Evolutionary conservation across 2,797 vertebrate genomes (phyloP), one percentile per base, ranked within the genome.

Genomic region (Pantherophis vulpinus): DNA sequence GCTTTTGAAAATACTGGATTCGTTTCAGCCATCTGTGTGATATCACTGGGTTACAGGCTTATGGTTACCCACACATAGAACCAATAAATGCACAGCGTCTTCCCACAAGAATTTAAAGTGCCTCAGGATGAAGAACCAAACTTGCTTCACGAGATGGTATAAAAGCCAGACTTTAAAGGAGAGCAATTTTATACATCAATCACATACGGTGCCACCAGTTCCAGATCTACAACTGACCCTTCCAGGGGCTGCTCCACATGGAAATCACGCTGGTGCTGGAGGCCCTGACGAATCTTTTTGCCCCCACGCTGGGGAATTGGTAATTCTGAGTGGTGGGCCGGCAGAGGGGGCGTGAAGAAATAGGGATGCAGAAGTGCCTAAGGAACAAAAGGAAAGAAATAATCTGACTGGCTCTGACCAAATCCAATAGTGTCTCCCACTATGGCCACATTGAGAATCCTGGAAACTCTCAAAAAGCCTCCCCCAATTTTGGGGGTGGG

Each of bases 281-380:
- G 97, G 13, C 95, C 97, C 97, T 97, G 98, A 54, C 94, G 97
- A 79, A 97, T 97, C 59, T 96, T 98, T 1, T 97, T 97, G 0
- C 98, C 98, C 20, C 97, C 98, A 7, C 98, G 97, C 95, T 98
- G 98, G 91, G 98, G 98, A 89, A 98, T 98, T 20, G 98, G 99
- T 61, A 99, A 98, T 97, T 99, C 99, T 0, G 98, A 99, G 95
- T 99, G 99, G 95, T 99, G 98, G 83, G 98, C 98, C 0, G 98
- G 98, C 90, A 99, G 97, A 3, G 99, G 98, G 18, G 98, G 97
- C 0, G 97, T 97, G 97, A 99, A 99, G 97, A 99, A 99, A 96
- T 98, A 99, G 0, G 98, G 98, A 93, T 99, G 98, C 92, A 99
- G 97, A 47, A 99, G 98, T 25, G 99, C 98, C 98, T 99, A 96